Evolutionary conservation across 1,140 invertebrate genomes (phyloP), one percentile per base, ranked within the genome.

Genomic region (Telenomus remus): DNA sequence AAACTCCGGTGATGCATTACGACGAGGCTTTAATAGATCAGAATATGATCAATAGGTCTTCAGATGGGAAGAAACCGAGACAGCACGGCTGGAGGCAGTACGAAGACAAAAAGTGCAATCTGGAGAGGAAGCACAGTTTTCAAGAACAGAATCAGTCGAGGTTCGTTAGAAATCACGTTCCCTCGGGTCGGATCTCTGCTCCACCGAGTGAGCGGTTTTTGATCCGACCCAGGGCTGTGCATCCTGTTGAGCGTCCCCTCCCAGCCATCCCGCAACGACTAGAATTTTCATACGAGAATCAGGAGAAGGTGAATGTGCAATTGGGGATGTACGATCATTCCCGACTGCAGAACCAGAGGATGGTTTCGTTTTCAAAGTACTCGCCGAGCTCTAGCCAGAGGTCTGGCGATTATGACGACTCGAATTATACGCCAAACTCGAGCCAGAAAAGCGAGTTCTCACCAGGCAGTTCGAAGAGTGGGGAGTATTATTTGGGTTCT

Each of bases 391-490:
- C 83, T 10, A 87, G 86, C 61, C 86, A 86, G 11, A 83, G 82
- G 44, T 87, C 85, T 0, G 85, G 82, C 0, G 86, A 87, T 13
- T 87, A 85, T 37, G 86, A 84, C 0, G 86, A 87, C 13, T 87
- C 85, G 0, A 85, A 80, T 61, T 87, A 85, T 47, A 87, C 86
- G 0, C 85, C 85, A 0, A 87, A 86, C 33, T 86, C 86, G 1
- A 87, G 86, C 42, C 86, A 87, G 47, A 87, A 87, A 43, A 87
- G 86, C 48, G 86, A 84, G 55, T 86, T 87, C 56, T 87, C 86
- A 11, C 86, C 85, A 0, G 74, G 82, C 0, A 87, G 86, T 53
- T 87, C 86, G 0, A 87, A 87, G 50, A 86, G 85, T 74, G 86
- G 86, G 0, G 86, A 87, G 33, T 87, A 87, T 34, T 87, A 87